A percentile compares a stretch with the other conserved stretches of the same genome.
phyloP scores from a whole-genome alignment of 2,113 vertebrate genomes.

The Setophaga petechia region DNA sequence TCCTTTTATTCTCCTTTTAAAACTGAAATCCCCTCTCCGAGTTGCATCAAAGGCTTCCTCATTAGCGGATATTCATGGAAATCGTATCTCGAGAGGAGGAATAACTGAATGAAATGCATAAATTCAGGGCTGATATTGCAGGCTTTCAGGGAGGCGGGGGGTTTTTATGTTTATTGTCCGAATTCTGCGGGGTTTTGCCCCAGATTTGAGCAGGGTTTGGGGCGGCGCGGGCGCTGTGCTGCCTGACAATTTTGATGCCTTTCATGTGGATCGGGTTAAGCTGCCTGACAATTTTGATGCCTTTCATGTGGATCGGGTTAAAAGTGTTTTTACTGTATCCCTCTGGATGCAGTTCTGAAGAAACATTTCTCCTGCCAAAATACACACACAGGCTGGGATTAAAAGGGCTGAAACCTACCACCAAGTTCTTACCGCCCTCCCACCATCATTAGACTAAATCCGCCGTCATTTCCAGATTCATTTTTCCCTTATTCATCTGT shows the following conservation, averaged over 20 bases:
- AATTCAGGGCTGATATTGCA: background rate
- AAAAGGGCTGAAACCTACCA: conserved; percentile 85
- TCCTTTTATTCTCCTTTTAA: background rate
- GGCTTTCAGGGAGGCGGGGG: background rate
- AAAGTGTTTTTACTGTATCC: conserved; percentile 67
- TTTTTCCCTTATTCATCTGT: conserved; percentile 88
- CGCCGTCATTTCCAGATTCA: conserved; percentile 86
- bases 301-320: conserved; percentile 32
- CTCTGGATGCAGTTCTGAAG: conserved; percentile 63
- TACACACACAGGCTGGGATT: conserved; percentile 80
- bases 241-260: background rate
- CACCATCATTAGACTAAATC: conserved; percentile 85
- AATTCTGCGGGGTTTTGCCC: background rate
- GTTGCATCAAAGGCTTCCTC: background rate
- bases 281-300: too few relatives aligned
- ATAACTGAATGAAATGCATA: background rate
- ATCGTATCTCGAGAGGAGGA: background rate
- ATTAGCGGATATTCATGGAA: background rate
- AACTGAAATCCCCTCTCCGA: background rate
- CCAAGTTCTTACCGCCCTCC: conserved; percentile 85
- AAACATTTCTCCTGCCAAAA: conserved; percentile 79
- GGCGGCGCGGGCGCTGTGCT: background rate
- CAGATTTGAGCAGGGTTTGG: background rate
- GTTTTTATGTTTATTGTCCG: background rate
- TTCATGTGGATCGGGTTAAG: conserved; percentile 19